Percentiles rank a stretch among this genome's conserved stretches.
phyloP scores from a whole-genome alignment of 2,888 invertebrate species.

The Sminthurides aquaticus region DNA sequence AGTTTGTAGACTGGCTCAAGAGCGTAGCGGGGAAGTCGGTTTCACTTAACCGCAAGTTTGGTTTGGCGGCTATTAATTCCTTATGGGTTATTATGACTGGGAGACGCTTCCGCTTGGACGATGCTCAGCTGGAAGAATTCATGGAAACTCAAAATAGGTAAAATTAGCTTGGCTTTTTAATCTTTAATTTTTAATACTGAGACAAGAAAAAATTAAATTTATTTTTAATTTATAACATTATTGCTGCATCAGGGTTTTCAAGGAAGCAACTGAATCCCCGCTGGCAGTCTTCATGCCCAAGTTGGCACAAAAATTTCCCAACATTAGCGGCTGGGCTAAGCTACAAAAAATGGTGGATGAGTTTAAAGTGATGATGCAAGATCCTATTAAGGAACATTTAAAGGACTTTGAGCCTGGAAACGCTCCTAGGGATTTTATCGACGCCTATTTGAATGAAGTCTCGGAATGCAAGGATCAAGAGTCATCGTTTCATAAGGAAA shows the following conservation, averaged over 20 bases:
- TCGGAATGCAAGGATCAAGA: background rate
- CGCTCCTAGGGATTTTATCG: conserved; percentile 12
- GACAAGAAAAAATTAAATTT: too few species aligned
- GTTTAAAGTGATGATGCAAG: background rate
- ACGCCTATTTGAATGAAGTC: conserved; percentile 7
- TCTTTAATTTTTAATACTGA: too few species aligned
- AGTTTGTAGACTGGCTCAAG: conserved; percentile 11
- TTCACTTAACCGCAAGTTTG: conserved; percentile 12
- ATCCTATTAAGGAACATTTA: conserved; percentile 11
- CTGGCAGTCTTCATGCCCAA: conserved; percentile 6
- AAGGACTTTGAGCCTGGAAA: background rate
- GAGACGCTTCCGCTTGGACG: conserved; percentile 1
- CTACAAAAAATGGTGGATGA: background rate
- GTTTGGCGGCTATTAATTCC: conserved; percentile 14
- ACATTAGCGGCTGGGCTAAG: conserved; percentile 1
- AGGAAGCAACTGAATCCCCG: background rate
- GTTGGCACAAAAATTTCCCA: conserved; percentile 5
- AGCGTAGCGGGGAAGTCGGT: conserved; percentile 2
- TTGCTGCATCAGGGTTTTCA: conserved; percentile 11
- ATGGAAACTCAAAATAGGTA: conserved; percentile 1
- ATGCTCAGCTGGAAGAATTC: background rate
- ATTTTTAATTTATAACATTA: too few species aligned
- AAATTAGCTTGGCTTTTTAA: too few species aligned
- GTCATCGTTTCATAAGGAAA: conserved; percentile 12
- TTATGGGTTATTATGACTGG: conserved; percentile 13